Evolutionary conservation across 2,113 vertebrate genomes (phyloP).

Genomic region (Apteryx owenii): DNA sequence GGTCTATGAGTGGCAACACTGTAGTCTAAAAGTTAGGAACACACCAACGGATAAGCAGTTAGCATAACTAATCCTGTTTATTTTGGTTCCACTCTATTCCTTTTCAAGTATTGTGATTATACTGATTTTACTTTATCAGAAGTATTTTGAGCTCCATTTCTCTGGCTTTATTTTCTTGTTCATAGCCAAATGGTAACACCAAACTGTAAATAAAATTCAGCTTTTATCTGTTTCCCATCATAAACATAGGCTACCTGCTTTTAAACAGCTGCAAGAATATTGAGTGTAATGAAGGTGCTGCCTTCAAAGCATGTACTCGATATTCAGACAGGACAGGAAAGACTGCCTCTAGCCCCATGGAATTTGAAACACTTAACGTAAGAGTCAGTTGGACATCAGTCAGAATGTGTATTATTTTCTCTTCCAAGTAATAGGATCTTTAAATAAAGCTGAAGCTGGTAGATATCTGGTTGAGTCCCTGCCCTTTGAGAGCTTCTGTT

Average conservation of each 20-base stretch:
- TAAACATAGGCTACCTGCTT: neutral
- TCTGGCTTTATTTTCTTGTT: neutral
- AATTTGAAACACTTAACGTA: conserved; percentile 19
- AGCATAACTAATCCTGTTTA: neutral
- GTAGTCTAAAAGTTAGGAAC: neutral
- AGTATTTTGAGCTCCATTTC: neutral
- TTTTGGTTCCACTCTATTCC: neutral
- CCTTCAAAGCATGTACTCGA: conserved; percentile 10
- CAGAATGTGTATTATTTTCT: conserved; percentile 43
- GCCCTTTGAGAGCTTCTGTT: conserved; percentile 1
- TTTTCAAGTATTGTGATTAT: neutral
- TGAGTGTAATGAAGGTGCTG: neutral
- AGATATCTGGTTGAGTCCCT: neutral
- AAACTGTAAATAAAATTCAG: conserved; percentile 44
- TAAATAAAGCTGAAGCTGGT: conserved; percentile 14
- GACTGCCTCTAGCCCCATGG: conserved; percentile 14
- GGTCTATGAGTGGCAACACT: neutral
- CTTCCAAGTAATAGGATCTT: conserved; percentile 26
- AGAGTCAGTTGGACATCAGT: conserved; percentile 18
- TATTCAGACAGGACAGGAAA: conserved; percentile 30
- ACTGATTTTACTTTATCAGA: conserved; percentile 13
- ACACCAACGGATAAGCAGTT: neutral
- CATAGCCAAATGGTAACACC: neutral
- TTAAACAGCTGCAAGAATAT: neutral
- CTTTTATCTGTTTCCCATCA: conserved; percentile 45